A percentile compares a stretch with the other conserved stretches of the same genome.
Conservation (phyloP, 2,888 invertebrate species). For the Petrolisthes manimaculis region DNA sequence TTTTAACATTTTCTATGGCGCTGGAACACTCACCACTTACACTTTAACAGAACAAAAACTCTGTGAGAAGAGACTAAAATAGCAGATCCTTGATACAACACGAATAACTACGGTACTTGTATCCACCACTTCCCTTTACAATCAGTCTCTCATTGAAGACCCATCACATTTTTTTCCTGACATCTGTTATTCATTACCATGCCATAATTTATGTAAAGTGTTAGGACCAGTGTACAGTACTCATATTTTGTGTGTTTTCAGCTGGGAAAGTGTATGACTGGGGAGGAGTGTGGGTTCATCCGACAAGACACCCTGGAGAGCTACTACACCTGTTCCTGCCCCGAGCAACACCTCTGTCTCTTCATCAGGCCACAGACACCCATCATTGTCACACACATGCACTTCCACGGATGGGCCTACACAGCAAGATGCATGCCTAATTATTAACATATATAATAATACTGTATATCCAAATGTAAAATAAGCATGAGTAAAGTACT, state of each 20-base stretch:
- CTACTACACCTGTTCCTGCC: conserved; percentile 78
- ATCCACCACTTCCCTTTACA: too few species aligned
- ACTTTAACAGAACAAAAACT: too few species aligned
- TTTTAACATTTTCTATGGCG: too few species aligned
- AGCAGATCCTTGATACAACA: too few species aligned
- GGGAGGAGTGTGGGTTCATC: conserved; percentile 77
- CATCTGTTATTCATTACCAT: not conserved
- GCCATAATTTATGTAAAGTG: not conserved
- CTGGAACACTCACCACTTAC: too few species aligned
- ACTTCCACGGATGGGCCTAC: conserved; percentile 45
- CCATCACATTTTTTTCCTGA: not conserved
- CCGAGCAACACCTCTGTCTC: conserved; percentile 71
- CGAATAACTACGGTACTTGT: too few species aligned
- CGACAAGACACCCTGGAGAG: conserved; percentile 75
- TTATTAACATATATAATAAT: conserved; percentile 31
- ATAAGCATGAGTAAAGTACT: too few species aligned
- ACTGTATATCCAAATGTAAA: not conserved
- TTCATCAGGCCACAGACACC: conserved; percentile 49
- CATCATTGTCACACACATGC: conserved; percentile 30
- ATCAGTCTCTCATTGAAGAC: too few species aligned
- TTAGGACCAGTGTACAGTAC: not conserved
- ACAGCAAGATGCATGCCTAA: conserved; percentile 48
- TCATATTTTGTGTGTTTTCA: conserved; percentile 24
- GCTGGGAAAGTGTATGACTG: conserved; percentile 71
- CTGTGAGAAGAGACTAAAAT: too few species aligned